A percentile compares a stretch with the other conserved stretches of the same genome.
Evolutionary conservation across 2,888 invertebrate genomes (phyloP).

Genomic region (Poecilobothrus nobilitatus): DNA sequence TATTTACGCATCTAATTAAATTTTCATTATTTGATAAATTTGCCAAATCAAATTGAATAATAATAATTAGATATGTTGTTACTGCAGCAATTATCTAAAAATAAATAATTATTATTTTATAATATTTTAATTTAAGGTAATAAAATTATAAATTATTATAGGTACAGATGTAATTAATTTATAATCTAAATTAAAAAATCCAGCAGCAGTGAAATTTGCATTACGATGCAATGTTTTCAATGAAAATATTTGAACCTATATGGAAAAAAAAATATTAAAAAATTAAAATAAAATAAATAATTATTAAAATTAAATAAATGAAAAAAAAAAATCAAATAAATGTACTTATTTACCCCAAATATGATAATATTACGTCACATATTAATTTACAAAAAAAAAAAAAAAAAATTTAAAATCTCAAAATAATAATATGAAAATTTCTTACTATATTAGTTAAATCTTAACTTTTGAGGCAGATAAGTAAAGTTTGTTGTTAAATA

Average conservation of each 20-base stretch:
- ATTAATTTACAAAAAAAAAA: too few species aligned
- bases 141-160: not conserved
- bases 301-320: too few species aligned
- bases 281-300: too few species aligned
- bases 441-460: too few species aligned
- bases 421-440: too few species aligned
- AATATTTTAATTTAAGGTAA: too few species aligned
- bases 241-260: slow-evolving; percentile 29
- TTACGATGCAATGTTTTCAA: slow-evolving; percentile 30
- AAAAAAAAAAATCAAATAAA: too few species aligned
- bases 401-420: too few species aligned
- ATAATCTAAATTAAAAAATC: slow-evolving; percentile 32
- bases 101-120: not conserved
- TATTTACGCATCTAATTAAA: not conserved
- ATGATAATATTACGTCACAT: too few species aligned
- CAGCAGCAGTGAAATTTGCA: slow-evolving; percentile 30
- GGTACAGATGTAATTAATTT: slow-evolving; percentile 32
- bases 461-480: too few species aligned
- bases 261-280: slow-evolving; percentile 16
- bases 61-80: slow-evolving; percentile 32
- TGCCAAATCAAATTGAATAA: slow-evolving; percentile 31
- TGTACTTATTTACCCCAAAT: too few species aligned
- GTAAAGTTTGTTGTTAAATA: not conserved
- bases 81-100: slow-evolving; percentile 30
- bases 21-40: slow-evolving; percentile 15